Conservation (phyloP, 2,797 vertebrate species). For the Sternarchorhynchus goeldii region DNA sequence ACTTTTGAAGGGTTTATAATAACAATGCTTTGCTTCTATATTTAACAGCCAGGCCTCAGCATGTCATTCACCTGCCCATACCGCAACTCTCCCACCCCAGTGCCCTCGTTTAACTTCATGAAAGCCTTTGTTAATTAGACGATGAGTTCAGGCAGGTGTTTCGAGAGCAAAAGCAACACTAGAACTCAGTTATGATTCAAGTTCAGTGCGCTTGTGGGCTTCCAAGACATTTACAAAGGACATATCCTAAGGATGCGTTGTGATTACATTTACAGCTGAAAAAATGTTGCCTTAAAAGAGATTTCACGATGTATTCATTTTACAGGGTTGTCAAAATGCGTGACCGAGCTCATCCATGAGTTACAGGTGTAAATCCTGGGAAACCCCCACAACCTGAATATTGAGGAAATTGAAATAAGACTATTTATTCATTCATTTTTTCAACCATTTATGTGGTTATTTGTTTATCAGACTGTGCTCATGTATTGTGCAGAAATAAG, state of each 20-base stretch:
- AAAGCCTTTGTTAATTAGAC: too few species aligned
- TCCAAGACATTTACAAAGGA: constrained; percentile 42
- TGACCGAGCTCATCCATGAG: neutral
- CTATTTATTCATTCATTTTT: constrained; percentile 7
- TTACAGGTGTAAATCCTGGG: neutral
- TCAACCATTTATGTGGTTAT: neutral
- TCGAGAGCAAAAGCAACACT: too few species aligned
- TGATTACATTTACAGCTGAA: neutral
- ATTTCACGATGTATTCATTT: neutral
- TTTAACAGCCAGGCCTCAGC: constrained; percentile 2
- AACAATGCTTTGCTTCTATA: constrained; percentile 1
- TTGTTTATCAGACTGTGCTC: neutral
- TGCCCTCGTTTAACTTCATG: too few species aligned
- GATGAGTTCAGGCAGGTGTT: too few species aligned
- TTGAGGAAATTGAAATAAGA: neutral
- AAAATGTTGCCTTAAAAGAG: neutral
- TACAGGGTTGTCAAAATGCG: neutral
- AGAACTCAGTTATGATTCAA: constrained; percentile 10
- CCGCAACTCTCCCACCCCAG: too few species aligned
- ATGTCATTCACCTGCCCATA: too few species aligned
- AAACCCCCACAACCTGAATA: neutral
- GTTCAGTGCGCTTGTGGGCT: constrained; percentile 12
- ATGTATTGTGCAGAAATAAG: constrained; percentile 16
- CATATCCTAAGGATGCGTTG: neutral
- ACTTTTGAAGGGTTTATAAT: constrained; percentile 13